Base-by-base conservation (phyloP, 2,113 vertebrate genomes). In the Corythornis vintsioides region DNA sequence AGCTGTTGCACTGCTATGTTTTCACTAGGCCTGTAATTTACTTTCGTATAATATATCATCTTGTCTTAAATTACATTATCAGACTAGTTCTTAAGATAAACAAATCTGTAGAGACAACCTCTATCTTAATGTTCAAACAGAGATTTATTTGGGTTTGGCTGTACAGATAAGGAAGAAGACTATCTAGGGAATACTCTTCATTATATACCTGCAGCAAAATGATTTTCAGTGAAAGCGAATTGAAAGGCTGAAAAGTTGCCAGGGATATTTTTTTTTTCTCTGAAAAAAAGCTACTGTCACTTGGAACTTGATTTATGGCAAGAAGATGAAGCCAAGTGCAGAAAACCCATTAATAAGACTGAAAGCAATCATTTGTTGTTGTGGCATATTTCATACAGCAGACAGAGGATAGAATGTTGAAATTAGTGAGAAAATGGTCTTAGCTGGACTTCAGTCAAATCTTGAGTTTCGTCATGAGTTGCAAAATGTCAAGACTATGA, bases 21-120 rank as follows among this genome's bases (percentile, higher is more conserved):
- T 94, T 79, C 66, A 61, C 42, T 45, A 52, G 33, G 5, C 7
- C 29, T 89, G 81, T 73, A 72, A 93, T 95, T 94, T 94, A 88
- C 95, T 96, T 90, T 89, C 65, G 89, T 82, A 92, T 94, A 92
- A 80, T 85, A 66, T 83, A 93, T 94, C 7, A 26, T 74, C 53
- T 88, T 94, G 77, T 93, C 75, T 93, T 89, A 89, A 93, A 78
- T 94, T 77, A 31, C 84, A 75, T 94, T 96, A 93, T 94, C 90
- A 63, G 43, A n/a, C 24, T 19, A 78, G 52, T n/a, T 93, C 25
- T 45, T 88, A 93, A 95, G 92, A 96, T 95, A 95, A 93, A 83
- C 81, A 95, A 82, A 92, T 93, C 86, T 91, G 38, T 93, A 75
- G 83, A 90, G 88, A 92, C 74, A 89, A 69, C 72, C 59, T 67